Evolutionary conservation across 1,140 invertebrate species (phyloP).

Genomic region (Procambarus clarkii): DNA sequence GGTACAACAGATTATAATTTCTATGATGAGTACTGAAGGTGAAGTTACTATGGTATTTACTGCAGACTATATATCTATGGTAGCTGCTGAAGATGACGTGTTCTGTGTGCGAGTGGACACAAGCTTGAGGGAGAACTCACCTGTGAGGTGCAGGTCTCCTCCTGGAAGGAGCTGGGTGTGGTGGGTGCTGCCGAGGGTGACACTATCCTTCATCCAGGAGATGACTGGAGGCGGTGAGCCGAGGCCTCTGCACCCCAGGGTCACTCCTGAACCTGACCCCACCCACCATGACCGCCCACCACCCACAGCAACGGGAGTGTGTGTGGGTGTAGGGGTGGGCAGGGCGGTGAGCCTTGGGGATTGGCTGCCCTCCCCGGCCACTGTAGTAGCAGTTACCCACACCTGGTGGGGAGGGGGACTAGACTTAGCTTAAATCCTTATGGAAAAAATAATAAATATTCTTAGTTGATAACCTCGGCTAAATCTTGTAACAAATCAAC

Average conservation of each 20-base stretch:
- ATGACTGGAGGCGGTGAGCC: slow-evolving; percentile 77
- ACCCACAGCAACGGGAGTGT: slow-evolving; percentile 61
- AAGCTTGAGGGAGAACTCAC: background rate
- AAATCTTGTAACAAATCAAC: no score
- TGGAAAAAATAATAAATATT: no score
- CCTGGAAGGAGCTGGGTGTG: slow-evolving; percentile 62
- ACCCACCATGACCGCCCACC: slow-evolving; percentile 61
- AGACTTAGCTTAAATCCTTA: no score
- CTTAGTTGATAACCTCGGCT: no score
- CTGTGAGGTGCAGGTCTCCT: slow-evolving; percentile 66
- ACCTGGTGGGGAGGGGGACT: slow-evolving; percentile 18
- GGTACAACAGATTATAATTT: no score
- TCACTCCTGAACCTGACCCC: slow-evolving; percentile 53
- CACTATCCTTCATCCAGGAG: slow-evolving; percentile 75
- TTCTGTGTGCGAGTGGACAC: no score
- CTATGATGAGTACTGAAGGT: no score
- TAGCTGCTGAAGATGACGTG: no score
- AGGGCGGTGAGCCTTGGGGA: slow-evolving; percentile 54
- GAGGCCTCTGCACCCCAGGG: slow-evolving; percentile 74
- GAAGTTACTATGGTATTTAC: no score
- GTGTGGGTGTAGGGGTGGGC: slow-evolving; percentile 35
- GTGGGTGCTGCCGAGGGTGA: slow-evolving; percentile 32
- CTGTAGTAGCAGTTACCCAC: slow-evolving; percentile 70
- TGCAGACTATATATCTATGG: no score
- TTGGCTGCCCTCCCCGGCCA: slow-evolving; percentile 61